These are phyloP conservation scores for Hiodon tergisus DNA, from an alignment of 2,113 vertebrate species.

Conservation along the genomic window DNA sequence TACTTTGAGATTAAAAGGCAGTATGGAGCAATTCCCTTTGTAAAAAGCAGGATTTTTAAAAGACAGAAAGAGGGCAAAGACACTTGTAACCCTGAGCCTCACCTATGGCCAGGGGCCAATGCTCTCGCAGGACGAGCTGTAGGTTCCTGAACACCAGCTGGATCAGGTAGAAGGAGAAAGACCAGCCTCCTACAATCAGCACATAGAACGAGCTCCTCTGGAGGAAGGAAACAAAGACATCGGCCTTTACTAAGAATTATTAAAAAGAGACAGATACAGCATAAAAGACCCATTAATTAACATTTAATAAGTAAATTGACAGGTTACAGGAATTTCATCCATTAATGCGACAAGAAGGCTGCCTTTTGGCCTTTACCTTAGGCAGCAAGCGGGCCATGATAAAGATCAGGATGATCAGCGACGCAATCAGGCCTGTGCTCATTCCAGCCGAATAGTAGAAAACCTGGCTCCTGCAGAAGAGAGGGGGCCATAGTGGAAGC, in stretches of 20 bases:
- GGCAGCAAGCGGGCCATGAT: slow-evolving; percentile 79
- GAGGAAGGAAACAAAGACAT: slow-evolving; percentile 15
- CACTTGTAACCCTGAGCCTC: slow-evolving; percentile 22
- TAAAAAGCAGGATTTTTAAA: background rate
- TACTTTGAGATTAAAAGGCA: too few relatives aligned
- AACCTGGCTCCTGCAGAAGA: slow-evolving; percentile 72
- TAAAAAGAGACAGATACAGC: too few relatives aligned
- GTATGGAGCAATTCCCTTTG: background rate
- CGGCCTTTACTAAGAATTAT: background rate
- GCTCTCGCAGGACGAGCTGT: slow-evolving; percentile 70
- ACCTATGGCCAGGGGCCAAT: slow-evolving; percentile 87
- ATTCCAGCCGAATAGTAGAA: slow-evolving; percentile 92
- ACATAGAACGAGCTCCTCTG: slow-evolving; percentile 88
- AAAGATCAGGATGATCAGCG: slow-evolving; percentile 82
- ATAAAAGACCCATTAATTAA: too few relatives aligned
- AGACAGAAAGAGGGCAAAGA: background rate
- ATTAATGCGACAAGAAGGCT: background rate
- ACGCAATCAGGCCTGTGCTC: slow-evolving; percentile 84
- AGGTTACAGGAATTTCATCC: too few relatives aligned
- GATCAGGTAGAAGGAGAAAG: slow-evolving; percentile 90
- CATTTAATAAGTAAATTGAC: too few relatives aligned
- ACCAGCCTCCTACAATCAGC: slow-evolving; percentile 85
- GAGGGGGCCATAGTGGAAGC: background rate
- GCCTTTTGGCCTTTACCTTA: slow-evolving; percentile 62
- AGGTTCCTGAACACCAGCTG: slow-evolving; percentile 88